Percentiles rank a stretch among this genome's conserved stretches.
phyloP scores from a whole-genome alignment of 1,140 invertebrate genomes.

The Venturia canescens region DNA sequence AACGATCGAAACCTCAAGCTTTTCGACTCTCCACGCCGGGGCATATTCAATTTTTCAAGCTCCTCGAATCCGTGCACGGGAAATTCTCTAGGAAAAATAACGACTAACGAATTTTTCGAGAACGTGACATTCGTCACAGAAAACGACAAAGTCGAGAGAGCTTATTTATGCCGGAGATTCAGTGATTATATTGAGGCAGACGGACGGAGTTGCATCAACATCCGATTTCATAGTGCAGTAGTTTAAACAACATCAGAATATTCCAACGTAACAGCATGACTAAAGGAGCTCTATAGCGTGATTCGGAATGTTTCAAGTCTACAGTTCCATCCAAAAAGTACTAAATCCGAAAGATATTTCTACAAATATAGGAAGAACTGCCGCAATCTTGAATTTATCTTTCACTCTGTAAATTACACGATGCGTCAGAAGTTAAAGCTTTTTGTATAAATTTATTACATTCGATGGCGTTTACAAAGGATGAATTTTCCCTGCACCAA shows the following conservation, averaged over 20 bases:
- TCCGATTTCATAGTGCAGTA: not conserved
- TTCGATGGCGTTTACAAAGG: too few relatives aligned
- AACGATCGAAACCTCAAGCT: not conserved
- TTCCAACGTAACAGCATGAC: not conserved
- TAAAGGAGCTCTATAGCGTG: not conserved
- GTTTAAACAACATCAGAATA: not conserved
- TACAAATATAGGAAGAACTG: too few relatives aligned
- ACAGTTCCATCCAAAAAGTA: too few relatives aligned
- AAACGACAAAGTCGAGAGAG: not conserved
- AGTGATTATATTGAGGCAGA: not conserved
- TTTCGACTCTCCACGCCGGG: not conserved
- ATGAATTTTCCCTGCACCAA: too few relatives aligned
- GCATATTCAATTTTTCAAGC: not conserved
- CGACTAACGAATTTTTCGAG: too few relatives aligned
- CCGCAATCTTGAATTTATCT: too few relatives aligned
- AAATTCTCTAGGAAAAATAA: too few relatives aligned
- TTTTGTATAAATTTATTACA: too few relatives aligned
- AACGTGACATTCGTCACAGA: not conserved
- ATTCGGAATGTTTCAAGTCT: not conserved
- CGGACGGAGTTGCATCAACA: not conserved
- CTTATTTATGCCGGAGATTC: not conserved
- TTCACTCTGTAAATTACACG: too few relatives aligned
- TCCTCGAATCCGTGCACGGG: too few relatives aligned
- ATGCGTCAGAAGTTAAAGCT: too few relatives aligned
- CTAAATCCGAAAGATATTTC: too few relatives aligned